Evolutionary conservation across 2,797 vertebrate genomes (phyloP).

Genomic region (Bradypus variegatus): DNA sequence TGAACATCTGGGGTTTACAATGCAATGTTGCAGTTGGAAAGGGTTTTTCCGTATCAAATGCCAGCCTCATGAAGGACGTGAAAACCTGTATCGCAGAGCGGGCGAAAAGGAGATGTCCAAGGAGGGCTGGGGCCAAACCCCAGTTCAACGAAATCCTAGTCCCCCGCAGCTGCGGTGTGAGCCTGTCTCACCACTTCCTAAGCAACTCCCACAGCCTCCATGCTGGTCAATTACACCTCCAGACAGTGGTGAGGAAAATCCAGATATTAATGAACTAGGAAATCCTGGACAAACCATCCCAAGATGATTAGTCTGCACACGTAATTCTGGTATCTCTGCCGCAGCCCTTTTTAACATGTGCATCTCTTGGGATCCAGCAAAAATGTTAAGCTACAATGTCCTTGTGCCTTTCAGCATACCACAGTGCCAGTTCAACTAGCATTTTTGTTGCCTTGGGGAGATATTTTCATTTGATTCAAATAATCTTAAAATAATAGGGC

Average conservation of each 20-base stretch:
- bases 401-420: constrained; percentile 64
- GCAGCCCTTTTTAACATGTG: constrained; percentile 1
- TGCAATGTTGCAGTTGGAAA: neutral
- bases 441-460: constrained; percentile 39
- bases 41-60: neutral
- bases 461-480: constrained; percentile 34
- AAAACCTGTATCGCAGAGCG: neutral
- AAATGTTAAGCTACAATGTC: constrained; percentile 34
- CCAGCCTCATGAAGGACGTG: neutral
- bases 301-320: constrained; percentile 23
- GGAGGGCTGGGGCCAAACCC: neutral
- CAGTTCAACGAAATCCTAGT: neutral
- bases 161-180: neutral
- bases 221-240: neutral
- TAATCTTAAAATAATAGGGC: neutral
- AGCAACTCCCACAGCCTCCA: neutral
- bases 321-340: constrained; percentile 8
- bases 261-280: constrained; percentile 12
- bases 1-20: neutral
- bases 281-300: constrained; percentile 13
- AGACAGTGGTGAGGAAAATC: neutral
- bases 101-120: neutral
- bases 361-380: constrained; percentile 39
- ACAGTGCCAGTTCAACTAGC: constrained; percentile 56
- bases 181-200: neutral